Evolutionary conservation across 1,140 invertebrate genomes (phyloP), one percentile per base, ranked within the genome.

Genomic region (Brachionus manjavacas): DNA sequence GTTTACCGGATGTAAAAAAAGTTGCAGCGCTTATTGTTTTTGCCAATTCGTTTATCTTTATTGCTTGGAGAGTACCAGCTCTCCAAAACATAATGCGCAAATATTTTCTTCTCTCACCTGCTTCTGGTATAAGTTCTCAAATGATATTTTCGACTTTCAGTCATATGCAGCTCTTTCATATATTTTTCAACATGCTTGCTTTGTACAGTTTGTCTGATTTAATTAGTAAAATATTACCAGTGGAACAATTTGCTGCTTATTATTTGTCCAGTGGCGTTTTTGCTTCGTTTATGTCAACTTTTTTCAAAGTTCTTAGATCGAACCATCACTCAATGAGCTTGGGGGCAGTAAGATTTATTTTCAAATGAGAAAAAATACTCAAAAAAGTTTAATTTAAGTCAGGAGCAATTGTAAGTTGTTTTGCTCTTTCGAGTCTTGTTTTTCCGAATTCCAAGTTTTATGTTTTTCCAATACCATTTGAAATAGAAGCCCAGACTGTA

Each of bases 1-100:
- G 25, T 60, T n/a, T 81, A 7, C 20, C 79, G 23, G 79, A 81
- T 64, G 79, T 81, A 6, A 81, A 81, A 81, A 81, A 81, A 81
- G 64, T 41, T 6, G 25, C 35, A 23, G 23, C 20, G 9, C 3
- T 39, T 14, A 81, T 81, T 14, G 41, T 81, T 31, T 81, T 81
- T 68, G 16, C 28, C 2, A 81, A 81, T 35, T 16, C 8, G 4
- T n/a, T 81, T 25, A 31, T 81, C 9, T 81, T 81, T 43, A 12
- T 81, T 64, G 79, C 20, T 39, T 81, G 79, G 79, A 12, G 79
- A n/a, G 20, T 81, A 35, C 49, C 49, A 7, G 11, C 23, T 28
- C 12, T 76, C 11, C 72, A 76, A 64, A 46, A 60, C 11, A 2
- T 2, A 25, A 20, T 81, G 41, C 35, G 20, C 14, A 81, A 81